Evolutionary conservation across 2,888 invertebrate genomes (phyloP).

Genomic region (Coenonympha arcania): DNA sequence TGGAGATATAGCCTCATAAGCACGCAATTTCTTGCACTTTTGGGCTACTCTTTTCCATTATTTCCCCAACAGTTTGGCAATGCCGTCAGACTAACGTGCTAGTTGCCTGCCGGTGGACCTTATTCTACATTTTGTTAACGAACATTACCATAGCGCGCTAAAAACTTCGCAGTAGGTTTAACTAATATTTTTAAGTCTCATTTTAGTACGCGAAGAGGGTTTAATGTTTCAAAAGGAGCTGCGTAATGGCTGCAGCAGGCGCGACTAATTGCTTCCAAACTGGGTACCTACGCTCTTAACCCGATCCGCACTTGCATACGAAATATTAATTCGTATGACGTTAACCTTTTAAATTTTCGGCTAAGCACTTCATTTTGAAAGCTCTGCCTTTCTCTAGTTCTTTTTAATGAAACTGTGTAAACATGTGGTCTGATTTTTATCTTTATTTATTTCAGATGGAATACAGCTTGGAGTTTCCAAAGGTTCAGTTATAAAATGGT

Average conservation of each 20-base stretch:
- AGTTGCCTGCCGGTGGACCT: no score
- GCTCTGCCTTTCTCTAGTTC: not conserved
- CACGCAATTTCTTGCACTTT: no score
- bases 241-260: conserved; percentile 21
- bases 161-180: not conserved
- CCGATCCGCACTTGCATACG: conserved; percentile 27
- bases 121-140: no score
- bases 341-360: conserved; percentile 9
- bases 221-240: conserved; percentile 19
- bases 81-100: no score
- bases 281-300: conserved; percentile 30
- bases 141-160: no score
- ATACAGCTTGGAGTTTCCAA: no score
- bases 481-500: no score
- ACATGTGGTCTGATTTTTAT: not conserved
- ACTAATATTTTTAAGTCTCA: conserved; percentile 8
- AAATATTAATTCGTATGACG: conserved; percentile 30
- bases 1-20: no score
- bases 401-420: conserved; percentile 3
- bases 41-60: no score
- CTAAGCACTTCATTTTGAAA: conserved; percentile 7
- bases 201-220: conserved; percentile 16
- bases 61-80: no score
- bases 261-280: conserved; percentile 42
- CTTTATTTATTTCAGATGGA: not conserved